Conservation (phyloP, 2,888 invertebrate genomes). For the Cephalotes varians region DNA sequence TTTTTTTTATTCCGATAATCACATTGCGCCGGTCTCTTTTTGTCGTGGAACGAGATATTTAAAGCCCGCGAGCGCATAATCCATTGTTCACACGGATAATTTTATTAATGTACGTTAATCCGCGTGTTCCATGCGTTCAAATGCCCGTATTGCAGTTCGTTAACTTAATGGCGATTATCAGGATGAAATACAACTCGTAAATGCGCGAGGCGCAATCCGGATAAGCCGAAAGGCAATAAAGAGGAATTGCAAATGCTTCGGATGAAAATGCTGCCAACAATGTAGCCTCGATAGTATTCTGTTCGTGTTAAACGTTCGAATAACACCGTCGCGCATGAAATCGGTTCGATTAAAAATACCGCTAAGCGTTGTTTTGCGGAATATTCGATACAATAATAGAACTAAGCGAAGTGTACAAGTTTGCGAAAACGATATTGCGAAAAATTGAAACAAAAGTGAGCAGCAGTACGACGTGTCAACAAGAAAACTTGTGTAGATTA, state of each 20-base stretch:
- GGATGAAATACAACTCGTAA: conserved; percentile 75
- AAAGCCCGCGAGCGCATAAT: conserved; percentile 58
- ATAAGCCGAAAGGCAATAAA: conserved; percentile 77
- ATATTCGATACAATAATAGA: conserved; percentile 38
- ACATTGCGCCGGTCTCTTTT: conserved; percentile 53
- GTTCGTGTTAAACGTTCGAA: conserved; percentile 74
- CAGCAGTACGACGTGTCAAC: background rate
- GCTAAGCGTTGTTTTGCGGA: conserved; percentile 54
- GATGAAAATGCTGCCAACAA: conserved; percentile 75
- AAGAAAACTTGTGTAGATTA: background rate
- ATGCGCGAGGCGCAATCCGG: conserved; percentile 73
- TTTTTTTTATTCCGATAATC: conserved; percentile 48
- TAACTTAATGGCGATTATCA: conserved; percentile 77
- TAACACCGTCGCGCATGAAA: conserved; percentile 72
- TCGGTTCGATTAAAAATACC: conserved; percentile 68
- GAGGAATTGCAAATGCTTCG: conserved; percentile 76
- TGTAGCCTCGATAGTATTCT: conserved; percentile 62
- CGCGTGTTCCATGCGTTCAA: conserved; percentile 69
- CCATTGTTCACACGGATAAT: conserved; percentile 66
- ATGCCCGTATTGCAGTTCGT: conserved; percentile 76
- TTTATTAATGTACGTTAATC: conserved; percentile 75
- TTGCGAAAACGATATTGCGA: background rate
- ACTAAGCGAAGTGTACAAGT: background rate
- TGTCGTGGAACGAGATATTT: conserved; percentile 52
- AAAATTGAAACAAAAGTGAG: background rate